Conservation (phyloP, 2,888 invertebrate genomes). For the Phyto melanocephala region DNA sequence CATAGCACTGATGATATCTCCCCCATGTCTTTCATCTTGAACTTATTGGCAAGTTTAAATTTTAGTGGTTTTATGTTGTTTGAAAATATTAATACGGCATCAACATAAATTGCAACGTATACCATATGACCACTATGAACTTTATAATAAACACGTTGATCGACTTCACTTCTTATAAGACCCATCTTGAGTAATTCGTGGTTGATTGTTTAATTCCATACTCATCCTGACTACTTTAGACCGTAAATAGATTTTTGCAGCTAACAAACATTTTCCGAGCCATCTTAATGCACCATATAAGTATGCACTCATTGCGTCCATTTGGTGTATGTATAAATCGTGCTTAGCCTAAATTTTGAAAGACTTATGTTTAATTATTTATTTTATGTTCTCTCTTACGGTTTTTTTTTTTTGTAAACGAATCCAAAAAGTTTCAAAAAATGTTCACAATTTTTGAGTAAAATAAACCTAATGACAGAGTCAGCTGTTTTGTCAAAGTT, state of each 20-base stretch:
- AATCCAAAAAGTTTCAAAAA: too few species aligned
- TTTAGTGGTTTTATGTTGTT: not conserved
- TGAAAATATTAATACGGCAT: not conserved
- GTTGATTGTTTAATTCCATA: constrained; percentile 59
- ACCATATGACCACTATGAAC: not conserved
- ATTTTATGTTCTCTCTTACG: too few species aligned
- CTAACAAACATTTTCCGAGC: not conserved
- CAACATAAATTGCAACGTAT: not conserved
- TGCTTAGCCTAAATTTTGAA: too few species aligned
- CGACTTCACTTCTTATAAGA: constrained; percentile 19
- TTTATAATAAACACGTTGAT: not conserved
- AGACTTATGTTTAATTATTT: too few species aligned
- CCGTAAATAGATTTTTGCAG: constrained; percentile 64
- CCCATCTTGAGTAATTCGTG: constrained; percentile 39
- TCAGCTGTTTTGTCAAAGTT: too few species aligned
- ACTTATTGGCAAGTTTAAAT: not conserved
- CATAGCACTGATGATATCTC: not conserved
- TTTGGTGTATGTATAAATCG: not conserved
- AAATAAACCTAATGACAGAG: too few species aligned
- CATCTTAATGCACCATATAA: not conserved
- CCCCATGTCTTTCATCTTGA: not conserved
- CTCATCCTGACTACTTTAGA: constrained; percentile 61
- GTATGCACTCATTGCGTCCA: too few species aligned
- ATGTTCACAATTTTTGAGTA: too few species aligned
- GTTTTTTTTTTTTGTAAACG: too few species aligned